These are phyloP conservation scores for Eupsilia transversa DNA, from an alignment of 2,888 invertebrate genomes.

Conservation along the genomic window DNA sequence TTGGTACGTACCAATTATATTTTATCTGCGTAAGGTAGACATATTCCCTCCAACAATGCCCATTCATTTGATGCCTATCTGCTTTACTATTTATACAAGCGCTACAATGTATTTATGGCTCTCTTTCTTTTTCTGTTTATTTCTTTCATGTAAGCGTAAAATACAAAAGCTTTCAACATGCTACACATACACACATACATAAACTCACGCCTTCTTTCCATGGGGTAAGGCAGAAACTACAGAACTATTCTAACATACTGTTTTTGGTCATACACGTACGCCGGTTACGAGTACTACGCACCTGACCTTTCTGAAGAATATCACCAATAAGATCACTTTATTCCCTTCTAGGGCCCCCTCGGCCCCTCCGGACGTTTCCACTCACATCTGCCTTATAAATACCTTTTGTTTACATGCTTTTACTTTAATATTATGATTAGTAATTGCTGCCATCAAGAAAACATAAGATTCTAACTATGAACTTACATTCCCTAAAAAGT, in stretches of 20 bases:
- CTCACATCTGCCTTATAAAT: background rate
- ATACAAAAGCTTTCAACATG: background rate
- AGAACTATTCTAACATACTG: no score
- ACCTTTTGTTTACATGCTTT: background rate
- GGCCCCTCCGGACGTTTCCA: no score
- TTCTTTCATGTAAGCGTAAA: conserved; percentile 1
- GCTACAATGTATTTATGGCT: background rate
- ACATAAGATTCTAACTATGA: background rate
- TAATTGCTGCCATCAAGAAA: conserved; percentile 3
- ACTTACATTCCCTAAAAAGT: background rate
- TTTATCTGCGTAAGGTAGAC: conserved; percentile 22
- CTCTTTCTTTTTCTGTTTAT: conserved; percentile 19
- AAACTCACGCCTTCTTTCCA: background rate
- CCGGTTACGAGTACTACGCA: background rate
- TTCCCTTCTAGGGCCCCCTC: background rate
- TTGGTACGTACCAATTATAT: conserved; percentile 30
- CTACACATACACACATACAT: no score
- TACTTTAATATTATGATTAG: conserved; percentile 1
- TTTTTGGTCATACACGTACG: background rate
- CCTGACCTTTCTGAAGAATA: background rate
- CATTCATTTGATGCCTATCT: conserved; percentile 39
- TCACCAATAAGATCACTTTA: background rate
- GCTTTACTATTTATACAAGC: conserved; percentile 35
- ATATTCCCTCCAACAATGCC: background rate
- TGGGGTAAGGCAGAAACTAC: background rate